A percentile compares a stretch with the other conserved stretches of the same genome.
Evolutionary conservation across 2,888 invertebrate species (phyloP).

Genomic region (Linnaemya tessellans): DNA sequence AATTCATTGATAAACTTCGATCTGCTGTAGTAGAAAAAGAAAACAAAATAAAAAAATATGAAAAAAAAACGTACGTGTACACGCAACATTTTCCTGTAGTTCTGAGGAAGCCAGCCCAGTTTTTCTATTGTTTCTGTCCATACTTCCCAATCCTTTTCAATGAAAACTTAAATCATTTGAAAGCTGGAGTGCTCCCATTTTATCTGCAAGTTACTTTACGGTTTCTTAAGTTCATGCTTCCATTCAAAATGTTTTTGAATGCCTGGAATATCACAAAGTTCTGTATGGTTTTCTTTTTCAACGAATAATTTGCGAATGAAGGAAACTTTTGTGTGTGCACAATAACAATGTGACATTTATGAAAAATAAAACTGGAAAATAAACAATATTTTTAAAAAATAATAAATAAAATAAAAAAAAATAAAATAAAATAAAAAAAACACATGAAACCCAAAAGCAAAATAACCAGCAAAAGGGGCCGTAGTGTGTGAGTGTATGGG

Average conservation of each 20-base stretch:
- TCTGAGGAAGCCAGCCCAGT: neutral
- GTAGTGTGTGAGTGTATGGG: neutral
- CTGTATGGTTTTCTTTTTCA: neutral
- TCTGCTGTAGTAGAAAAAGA: slow-evolving; percentile 13
- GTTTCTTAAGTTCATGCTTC: neutral
- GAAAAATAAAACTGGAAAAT: slow-evolving; percentile 28
- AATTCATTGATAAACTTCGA: slow-evolving; percentile 52
- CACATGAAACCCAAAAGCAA: neutral
- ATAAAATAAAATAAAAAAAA: neutral
- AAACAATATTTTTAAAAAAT: slow-evolving; percentile 28
- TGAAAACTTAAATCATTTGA: too few relatives aligned
- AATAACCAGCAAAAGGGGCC: neutral
- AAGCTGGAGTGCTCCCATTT: too few relatives aligned
- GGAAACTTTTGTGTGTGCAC: slow-evolving; percentile 52
- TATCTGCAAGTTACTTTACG: too few relatives aligned
- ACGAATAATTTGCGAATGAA: slow-evolving; percentile 1
- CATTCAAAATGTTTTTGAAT: neutral
- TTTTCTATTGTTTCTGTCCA: too few relatives aligned
- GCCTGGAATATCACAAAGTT: neutral
- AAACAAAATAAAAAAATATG: neutral
- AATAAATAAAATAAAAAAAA: neutral
- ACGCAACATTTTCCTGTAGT: slow-evolving; percentile 1
- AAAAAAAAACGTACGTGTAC: neutral
- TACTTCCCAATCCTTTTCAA: too few relatives aligned
- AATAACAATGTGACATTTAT: slow-evolving; percentile 61